Conservation (phyloP, 2,888 invertebrate genomes). For the Oscheius sp. region DNA sequence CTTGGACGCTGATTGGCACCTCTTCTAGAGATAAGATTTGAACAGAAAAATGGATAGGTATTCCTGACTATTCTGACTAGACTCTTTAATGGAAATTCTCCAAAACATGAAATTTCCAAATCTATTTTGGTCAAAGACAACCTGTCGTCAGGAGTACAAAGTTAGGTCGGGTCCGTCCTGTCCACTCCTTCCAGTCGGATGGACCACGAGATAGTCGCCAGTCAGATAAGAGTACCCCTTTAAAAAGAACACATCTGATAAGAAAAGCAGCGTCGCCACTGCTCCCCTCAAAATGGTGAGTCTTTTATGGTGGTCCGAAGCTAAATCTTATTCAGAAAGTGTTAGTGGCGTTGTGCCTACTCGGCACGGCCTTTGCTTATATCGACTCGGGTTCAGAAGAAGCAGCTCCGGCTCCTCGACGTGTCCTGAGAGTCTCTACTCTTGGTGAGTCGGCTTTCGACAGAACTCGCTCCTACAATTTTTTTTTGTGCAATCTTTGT, state of each 20-base stretch:
- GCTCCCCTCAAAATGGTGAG: constrained; percentile 12
- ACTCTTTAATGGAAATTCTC: not conserved
- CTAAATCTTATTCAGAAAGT: constrained; percentile 1
- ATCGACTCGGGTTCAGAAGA: constrained; percentile 9
- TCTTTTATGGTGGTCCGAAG: not conserved
- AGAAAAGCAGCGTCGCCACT: constrained; percentile 3
- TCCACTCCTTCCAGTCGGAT: not conserved
- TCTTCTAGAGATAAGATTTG: constrained; percentile 7
- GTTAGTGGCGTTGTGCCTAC: constrained; percentile 8
- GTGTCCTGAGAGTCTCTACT: constrained; percentile 3
- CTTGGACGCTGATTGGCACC: constrained; percentile 30
- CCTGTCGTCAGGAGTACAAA: not conserved
- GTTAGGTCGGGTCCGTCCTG: not conserved
- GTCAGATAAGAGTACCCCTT: not conserved
- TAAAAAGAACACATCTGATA: constrained; percentile 7
- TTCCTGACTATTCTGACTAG: not conserved
- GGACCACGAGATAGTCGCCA: not conserved
- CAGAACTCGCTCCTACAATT: not conserved
- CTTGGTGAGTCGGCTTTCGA: not conserved
- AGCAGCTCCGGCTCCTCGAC: not conserved
- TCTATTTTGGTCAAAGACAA: constrained; percentile 7
- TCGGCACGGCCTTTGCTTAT: constrained; percentile 12
- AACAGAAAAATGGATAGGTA: no score
- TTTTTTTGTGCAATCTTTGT: no score
- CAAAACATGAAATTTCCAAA: not conserved